Evolutionary conservation across 2,113 vertebrate species (phyloP).

Genomic region (Mormyrus iriodes): DNA sequence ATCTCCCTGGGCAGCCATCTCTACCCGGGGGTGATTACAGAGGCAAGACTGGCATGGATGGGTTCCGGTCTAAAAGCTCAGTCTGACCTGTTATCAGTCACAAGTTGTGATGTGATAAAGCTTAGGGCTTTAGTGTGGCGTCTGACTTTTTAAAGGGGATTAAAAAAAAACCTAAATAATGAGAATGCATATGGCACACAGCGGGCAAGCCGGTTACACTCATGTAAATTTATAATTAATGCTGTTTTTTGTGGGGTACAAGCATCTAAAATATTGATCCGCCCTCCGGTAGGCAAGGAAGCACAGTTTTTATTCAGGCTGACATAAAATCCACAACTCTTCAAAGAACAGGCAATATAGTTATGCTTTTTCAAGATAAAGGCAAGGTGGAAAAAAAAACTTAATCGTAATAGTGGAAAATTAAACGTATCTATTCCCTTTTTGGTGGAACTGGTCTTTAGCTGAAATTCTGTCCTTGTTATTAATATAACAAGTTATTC

Average conservation of each 20-base stretch:
- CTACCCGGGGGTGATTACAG: not conserved
- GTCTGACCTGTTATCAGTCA: not conserved
- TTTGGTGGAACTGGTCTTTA: not conserved
- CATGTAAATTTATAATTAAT: not conserved
- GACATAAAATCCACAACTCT: not conserved
- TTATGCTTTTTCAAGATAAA: not conserved
- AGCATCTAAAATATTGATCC: not conserved
- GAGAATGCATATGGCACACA: not conserved
- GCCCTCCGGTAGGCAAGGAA: not conserved
- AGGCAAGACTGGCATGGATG: not conserved
- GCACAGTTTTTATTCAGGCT: not conserved
- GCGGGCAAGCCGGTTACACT: not conserved
- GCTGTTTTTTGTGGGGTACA: not conserved
- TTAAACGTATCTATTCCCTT: not conserved
- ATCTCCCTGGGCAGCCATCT: not conserved
- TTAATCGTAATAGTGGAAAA: not conserved
- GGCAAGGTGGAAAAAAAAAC: not conserved
- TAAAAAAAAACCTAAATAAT: not conserved
- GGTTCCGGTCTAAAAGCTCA: not conserved
- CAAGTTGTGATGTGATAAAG: not conserved
- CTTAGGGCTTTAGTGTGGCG: not conserved
- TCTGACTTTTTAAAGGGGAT: not conserved
- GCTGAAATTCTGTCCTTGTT: not conserved
- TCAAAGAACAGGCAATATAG: not conserved
- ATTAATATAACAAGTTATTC: not conserved